These are phyloP conservation scores for Falco concolor DNA, from an alignment of 2,797 vertebrate genomes.

Conservation along the genomic window DNA sequence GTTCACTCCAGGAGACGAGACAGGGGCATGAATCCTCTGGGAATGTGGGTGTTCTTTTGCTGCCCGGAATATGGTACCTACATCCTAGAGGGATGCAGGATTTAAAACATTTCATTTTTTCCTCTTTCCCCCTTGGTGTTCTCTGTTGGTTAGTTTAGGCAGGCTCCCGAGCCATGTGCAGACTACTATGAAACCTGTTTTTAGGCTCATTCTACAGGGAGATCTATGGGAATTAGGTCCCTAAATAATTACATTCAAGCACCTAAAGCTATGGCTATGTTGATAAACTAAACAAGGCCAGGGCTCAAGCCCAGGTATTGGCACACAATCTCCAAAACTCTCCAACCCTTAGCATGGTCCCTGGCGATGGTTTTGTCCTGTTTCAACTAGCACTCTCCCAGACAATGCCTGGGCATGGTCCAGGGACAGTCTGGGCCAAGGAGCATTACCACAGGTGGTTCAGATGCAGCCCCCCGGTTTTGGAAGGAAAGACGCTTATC, in stretches of 20 bases:
- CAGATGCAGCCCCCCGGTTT: constrained; percentile 49
- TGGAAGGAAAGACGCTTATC: constrained; percentile 42
- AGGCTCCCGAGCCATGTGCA: not conserved
- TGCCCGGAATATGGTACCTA: not conserved
- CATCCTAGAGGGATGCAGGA: not conserved
- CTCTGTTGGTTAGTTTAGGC: not conserved
- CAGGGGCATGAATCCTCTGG: not conserved
- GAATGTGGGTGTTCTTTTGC: not conserved
- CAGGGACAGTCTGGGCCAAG: constrained; percentile 44
- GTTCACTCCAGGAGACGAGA: not conserved
- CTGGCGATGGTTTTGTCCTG: constrained; percentile 35
- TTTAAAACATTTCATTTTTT: not conserved
- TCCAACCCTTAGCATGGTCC: constrained; percentile 4
- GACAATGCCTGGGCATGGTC: constrained; percentile 39
- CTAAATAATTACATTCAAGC: not conserved
- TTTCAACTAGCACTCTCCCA: constrained; percentile 47
- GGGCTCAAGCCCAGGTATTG: constrained; percentile 19
- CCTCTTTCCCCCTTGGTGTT: not conserved
- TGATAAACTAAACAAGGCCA: constrained; percentile 2
- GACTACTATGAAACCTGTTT: not conserved
- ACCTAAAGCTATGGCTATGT: constrained; percentile 9
- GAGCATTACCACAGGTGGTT: constrained; percentile 33
- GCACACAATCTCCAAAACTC: not conserved
- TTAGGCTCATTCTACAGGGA: not conserved
- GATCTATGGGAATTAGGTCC: not conserved